A percentile compares a stretch with the other conserved stretches of the same genome.
Evolutionary conservation across 2,797 vertebrate genomes (phyloP).

Genomic region (Helicolenus hilgendorfi): DNA sequence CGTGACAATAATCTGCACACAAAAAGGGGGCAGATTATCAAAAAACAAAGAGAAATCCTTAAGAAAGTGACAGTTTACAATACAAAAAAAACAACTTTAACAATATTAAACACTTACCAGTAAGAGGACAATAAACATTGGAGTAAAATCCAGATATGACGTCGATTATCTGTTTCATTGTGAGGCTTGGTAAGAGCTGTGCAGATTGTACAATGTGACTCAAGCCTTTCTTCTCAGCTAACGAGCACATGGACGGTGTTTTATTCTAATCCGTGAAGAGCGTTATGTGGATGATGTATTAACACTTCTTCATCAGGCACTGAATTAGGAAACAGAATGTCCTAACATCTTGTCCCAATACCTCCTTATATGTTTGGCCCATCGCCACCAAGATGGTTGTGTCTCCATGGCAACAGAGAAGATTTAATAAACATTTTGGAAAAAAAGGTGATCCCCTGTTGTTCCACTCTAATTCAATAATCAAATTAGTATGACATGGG

Average conservation of each 20-base stretch:
- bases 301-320: constrained; percentile 34
- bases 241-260: neutral
- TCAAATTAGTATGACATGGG: neutral
- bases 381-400: neutral
- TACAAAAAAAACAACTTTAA: constrained; percentile 5
- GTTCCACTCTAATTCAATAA: constrained; percentile 10
- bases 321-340: constrained; percentile 34
- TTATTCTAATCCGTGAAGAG: constrained; percentile 18
- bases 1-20: neutral
- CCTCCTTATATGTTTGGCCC: neutral
- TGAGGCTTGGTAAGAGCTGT: neutral
- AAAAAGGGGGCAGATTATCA: constrained; percentile 5
- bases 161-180: neutral
- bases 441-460: neutral
- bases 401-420: constrained; percentile 13
- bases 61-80: constrained; percentile 10
- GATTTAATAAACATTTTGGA: constrained; percentile 1
- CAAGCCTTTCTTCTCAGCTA: neutral
- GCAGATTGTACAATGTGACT: neutral
- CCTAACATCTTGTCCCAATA: constrained; percentile 21
- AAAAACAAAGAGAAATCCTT: neutral
- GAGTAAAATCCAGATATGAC: neutral
- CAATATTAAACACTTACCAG: constrained; percentile 6
- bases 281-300: neutral
- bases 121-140: constrained; percentile 1